Conservation (phyloP, 2,797 vertebrate genomes). For the Crocidura indochinensis region DNA sequence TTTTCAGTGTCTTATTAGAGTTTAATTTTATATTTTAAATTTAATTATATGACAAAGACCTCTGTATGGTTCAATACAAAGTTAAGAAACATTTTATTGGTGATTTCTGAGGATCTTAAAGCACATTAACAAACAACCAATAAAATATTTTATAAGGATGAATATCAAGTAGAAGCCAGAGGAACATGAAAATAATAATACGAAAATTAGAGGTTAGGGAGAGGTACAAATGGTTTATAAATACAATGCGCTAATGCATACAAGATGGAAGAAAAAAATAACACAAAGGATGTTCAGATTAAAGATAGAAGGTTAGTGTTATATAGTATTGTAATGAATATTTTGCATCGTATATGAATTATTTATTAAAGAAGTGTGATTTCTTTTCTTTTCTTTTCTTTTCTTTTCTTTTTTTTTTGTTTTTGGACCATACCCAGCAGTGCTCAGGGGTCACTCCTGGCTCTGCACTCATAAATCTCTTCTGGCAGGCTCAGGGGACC, state of each 20-base stretch:
- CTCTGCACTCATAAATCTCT: too few relatives aligned
- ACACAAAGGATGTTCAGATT: not conserved
- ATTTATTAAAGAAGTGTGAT: slow-evolving; percentile 65
- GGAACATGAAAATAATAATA: slow-evolving; percentile 1
- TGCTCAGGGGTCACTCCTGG: too few relatives aligned
- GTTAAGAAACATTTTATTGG: slow-evolving; percentile 14
- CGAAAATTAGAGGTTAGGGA: slow-evolving; percentile 4
- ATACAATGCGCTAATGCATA: not conserved
- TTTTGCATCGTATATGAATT: slow-evolving; percentile 67
- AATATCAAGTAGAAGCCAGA: slow-evolving; percentile 45
- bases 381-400: slow-evolving; percentile 60
- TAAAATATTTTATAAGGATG: slow-evolving; percentile 41
- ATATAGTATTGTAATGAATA: slow-evolving; percentile 51
- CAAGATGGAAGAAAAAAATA: not conserved
- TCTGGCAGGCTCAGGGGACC: too few relatives aligned
- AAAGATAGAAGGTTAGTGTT: slow-evolving; percentile 62
- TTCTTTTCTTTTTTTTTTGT: not conserved
- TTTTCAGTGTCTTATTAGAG: not conserved
- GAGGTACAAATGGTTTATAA: not conserved
- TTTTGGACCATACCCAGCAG: too few relatives aligned
- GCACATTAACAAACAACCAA: not conserved
- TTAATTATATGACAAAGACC: slow-evolving; percentile 5
- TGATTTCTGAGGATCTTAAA: slow-evolving; percentile 58
- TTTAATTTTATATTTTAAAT: not conserved
- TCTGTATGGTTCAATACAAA: slow-evolving; percentile 29